These are phyloP conservation scores for Keiferia lycopersicella DNA, from an alignment of 2,888 invertebrate genomes.

Conservation along the genomic window DNA sequence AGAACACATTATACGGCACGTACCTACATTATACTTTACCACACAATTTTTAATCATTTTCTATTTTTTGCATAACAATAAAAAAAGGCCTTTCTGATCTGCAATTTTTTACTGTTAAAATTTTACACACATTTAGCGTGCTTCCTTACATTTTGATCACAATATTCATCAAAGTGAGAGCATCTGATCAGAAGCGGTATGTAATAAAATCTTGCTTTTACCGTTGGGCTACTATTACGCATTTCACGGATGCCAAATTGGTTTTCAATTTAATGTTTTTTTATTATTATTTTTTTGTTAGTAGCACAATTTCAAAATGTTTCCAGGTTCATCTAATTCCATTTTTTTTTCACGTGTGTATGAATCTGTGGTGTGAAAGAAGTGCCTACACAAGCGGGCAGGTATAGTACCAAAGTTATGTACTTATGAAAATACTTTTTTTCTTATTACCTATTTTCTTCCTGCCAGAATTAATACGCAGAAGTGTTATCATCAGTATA, in stretches of 20 bases:
- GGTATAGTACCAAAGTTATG: no score
- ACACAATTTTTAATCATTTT: no score
- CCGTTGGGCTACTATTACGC: constrained; percentile 18
- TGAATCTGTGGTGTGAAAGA: not conserved
- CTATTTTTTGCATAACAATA: no score
- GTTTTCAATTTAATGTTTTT: not conserved
- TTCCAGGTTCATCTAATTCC: no score
- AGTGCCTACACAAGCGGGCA: not conserved
- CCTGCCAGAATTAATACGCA: no score
- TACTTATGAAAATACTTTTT: no score
- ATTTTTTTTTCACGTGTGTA: not conserved
- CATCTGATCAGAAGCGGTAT: not conserved
- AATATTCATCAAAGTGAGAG: not conserved
- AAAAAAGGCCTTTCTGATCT: no score
- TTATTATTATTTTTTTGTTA: not conserved
- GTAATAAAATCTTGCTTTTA: not conserved
- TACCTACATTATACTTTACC: not conserved
- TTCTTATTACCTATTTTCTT: no score
- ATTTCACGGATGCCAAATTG: constrained; percentile 12
- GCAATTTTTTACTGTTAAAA: not conserved
- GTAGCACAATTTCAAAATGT: not conserved
- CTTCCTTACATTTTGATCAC: not conserved
- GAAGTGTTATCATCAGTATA: no score
- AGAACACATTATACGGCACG: no score
- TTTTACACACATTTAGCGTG: constrained; percentile 12